phyloP scores from a whole-genome alignment of 2,888 invertebrate genomes.

The Papilio demoleus region DNA sequence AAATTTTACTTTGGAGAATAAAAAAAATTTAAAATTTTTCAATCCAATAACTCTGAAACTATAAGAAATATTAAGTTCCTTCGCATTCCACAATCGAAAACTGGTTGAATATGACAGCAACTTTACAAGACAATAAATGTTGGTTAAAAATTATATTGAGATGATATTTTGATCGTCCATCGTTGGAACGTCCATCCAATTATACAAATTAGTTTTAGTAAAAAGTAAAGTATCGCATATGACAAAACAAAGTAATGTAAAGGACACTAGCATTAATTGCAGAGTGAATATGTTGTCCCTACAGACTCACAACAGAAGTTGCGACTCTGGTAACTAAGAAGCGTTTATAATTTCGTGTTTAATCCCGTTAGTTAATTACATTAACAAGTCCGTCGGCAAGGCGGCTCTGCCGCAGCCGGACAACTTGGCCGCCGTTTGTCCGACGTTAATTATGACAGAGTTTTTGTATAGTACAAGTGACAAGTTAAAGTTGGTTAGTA shows the following conservation, averaged over 20 bases:
- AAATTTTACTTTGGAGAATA: too few species aligned
- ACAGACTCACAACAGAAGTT: background rate
- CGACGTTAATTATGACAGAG: slow-evolving; percentile 36
- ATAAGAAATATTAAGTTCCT: too few species aligned
- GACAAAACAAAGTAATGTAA: background rate
- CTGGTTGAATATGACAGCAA: too few species aligned
- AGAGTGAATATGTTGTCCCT: background rate
- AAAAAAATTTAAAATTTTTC: too few species aligned
- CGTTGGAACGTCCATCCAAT: too few species aligned
- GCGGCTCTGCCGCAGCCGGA: slow-evolving; percentile 16
- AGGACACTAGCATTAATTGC: background rate
- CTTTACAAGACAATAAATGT: too few species aligned
- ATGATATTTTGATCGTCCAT: too few species aligned
- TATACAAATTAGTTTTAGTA: too few species aligned
- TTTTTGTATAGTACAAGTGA: slow-evolving; percentile 2
- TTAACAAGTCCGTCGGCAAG: slow-evolving; percentile 30
- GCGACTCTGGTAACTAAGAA: background rate
- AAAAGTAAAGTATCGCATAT: too few species aligned
- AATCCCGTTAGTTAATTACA: slow-evolving; percentile 35
- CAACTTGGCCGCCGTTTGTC: slow-evolving; percentile 31
- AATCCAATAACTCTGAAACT: too few species aligned
- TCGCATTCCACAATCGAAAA: too few species aligned
- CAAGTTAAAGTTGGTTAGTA: background rate
- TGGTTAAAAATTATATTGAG: too few species aligned
- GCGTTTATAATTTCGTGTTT: slow-evolving; percentile 26